Conservation (phyloP, 1,140 invertebrate species). For the Oedothorax gibbosus region DNA sequence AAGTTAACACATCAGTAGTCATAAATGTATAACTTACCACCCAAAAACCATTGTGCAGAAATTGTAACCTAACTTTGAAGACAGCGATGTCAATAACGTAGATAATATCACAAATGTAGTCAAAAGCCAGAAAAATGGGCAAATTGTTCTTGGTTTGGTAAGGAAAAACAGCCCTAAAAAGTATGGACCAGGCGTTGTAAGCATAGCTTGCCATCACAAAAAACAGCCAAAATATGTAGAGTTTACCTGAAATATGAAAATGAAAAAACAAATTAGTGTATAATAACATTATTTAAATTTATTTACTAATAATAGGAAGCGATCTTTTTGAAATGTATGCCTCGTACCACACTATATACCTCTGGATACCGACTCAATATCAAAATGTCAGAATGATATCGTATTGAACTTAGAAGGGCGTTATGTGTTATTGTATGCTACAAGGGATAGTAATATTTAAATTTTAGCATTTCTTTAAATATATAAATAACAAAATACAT, state of each 20-base stretch:
- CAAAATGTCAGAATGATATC: too few species aligned
- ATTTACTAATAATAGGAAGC: too few species aligned
- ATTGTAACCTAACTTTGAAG: constrained; percentile 83
- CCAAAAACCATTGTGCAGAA: constrained; percentile 82
- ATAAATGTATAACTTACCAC: constrained; percentile 67
- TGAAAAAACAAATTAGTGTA: background rate
- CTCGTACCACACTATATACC: too few species aligned
- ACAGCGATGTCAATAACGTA: constrained; percentile 86
- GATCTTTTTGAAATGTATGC: too few species aligned
- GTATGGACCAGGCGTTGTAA: constrained; percentile 90
- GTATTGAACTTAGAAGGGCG: too few species aligned
- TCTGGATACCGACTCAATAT: too few species aligned
- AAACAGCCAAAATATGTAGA: constrained; percentile 86
- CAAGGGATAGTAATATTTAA: too few species aligned
- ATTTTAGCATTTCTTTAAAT: too few species aligned
- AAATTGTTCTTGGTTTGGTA: constrained; percentile 82
- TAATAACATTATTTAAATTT: too few species aligned
- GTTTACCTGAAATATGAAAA: constrained; percentile 36
- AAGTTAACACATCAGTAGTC: background rate
- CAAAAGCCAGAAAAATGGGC: constrained; percentile 79
- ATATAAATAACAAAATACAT: too few species aligned
- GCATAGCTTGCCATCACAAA: constrained; percentile 82
- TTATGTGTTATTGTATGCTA: too few species aligned
- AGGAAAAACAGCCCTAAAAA: constrained; percentile 84
- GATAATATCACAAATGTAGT: constrained; percentile 84